These are phyloP conservation scores for Drosophila chauvacae DNA, from an alignment of 1,140 invertebrate species.

Conservation along the genomic window DNA sequence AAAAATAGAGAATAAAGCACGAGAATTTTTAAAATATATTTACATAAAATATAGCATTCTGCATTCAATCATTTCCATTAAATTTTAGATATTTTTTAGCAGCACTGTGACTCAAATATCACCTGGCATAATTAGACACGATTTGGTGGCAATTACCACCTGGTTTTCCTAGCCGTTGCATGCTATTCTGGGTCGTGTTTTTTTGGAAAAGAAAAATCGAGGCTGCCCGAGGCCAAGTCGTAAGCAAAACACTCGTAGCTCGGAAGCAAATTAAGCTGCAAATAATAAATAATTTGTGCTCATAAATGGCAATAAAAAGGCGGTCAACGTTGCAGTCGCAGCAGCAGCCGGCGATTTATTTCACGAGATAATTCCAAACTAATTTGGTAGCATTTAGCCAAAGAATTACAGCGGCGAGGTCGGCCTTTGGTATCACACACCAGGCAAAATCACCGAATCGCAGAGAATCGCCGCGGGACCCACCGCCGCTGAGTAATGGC, in stretches of 20 bases:
- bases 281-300: slow-evolving; percentile 81
- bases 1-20: no score
- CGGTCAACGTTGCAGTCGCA: slow-evolving; percentile 51
- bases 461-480: slow-evolving; percentile 38
- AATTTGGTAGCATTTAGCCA: slow-evolving; percentile 81
- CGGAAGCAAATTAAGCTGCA: slow-evolving; percentile 76
- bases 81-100: background rate
- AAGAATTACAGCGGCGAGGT: slow-evolving; percentile 56
- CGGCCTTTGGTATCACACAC: slow-evolving; percentile 13
- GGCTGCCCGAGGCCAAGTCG: slow-evolving; percentile 3
- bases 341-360: slow-evolving; percentile 59
- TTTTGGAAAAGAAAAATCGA: slow-evolving; percentile 6
- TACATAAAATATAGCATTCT: no score
- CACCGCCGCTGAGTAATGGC: slow-evolving; percentile 70
- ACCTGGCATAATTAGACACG: slow-evolving; percentile 74
- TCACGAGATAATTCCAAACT: slow-evolving; percentile 73
- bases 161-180: slow-evolving; percentile 52
- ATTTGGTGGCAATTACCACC: slow-evolving; percentile 78
- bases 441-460: slow-evolving; percentile 11
- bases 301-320: slow-evolving; percentile 79
- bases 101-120: slow-evolving; percentile 24
- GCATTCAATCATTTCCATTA: no score
- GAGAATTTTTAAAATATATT: no score
- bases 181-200: slow-evolving; percentile 39
- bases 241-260: slow-evolving; percentile 65